These are phyloP conservation scores for Phalanger gymnotis DNA, from an alignment of 2,797 vertebrate genomes.

Conservation along the genomic window DNA sequence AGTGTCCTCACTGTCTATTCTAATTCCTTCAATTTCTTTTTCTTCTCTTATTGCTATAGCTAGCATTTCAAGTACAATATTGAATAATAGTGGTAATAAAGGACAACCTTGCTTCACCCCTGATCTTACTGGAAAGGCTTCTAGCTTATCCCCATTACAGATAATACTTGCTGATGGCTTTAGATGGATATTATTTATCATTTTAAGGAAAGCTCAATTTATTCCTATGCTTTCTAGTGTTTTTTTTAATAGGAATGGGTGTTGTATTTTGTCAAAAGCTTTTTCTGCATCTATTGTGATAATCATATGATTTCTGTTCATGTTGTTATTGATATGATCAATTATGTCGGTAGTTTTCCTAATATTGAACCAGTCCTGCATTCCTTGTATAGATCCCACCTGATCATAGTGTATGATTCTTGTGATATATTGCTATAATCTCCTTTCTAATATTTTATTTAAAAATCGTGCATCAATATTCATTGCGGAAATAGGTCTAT, in stretches of 20 bases:
- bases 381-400: neutral
- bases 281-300: neutral
- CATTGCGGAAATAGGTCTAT: no score
- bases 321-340: neutral
- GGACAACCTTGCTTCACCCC: neutral
- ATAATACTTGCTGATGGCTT: neutral
- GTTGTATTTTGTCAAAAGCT: neutral
- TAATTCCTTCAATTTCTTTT: neutral
- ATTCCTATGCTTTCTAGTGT: neutral
- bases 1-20: neutral
- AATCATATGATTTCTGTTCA: neutral
- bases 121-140: neutral
- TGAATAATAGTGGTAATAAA: neutral
- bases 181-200: neutral
- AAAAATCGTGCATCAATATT: neutral
- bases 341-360: neutral
- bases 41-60: neutral
- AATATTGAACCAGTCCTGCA: neutral
- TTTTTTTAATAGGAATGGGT: neutral
- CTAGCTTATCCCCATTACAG: neutral
- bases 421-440: neutral
- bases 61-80: neutral
- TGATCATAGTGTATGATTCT: neutral
- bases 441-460: neutral
- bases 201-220: neutral